Percentiles rank a stretch among this genome's conserved stretches.
Conservation (phyloP, 2,797 vertebrate species). For the Danio albolineatus region DNA sequence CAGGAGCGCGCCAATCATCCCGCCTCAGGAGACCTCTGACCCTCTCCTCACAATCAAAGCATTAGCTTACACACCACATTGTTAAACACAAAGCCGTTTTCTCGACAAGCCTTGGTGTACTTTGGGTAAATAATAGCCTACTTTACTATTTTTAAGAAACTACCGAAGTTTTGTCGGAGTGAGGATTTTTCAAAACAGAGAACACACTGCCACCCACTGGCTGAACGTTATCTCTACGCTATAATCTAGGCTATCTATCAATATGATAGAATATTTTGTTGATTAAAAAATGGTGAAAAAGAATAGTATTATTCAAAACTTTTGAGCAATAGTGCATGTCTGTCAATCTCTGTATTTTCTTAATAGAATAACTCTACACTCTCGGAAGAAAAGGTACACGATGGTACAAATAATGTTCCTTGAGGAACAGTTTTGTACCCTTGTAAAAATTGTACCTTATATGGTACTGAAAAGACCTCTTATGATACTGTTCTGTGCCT, state of each 20-base stretch:
- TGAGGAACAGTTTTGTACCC: no score
- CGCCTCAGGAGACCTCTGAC: constrained; percentile 64
- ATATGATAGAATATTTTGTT: no score
- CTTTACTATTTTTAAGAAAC: neutral
- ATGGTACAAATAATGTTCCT: no score
- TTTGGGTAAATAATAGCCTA: neutral
- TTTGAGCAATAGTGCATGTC: no score
- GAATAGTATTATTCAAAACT: no score
- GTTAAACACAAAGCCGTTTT: neutral
- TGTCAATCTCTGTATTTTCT: no score
- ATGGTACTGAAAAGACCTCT: no score
- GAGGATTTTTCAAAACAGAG: neutral
- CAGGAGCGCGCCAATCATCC: constrained; percentile 76
- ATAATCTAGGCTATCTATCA: no score
- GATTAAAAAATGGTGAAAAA: no score
- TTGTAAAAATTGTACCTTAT: no score
- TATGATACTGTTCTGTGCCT: no score
- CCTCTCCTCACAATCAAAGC: constrained; percentile 17
- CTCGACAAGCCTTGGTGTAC: neutral
- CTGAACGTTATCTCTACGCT: neutral
- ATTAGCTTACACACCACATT: neutral
- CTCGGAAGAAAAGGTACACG: no score
- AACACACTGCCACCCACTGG: constrained; percentile 66
- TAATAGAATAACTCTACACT: neutral
- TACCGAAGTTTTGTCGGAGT: neutral